Base-by-base conservation (phyloP, 92 coral and sea anemone species). In the Parazoanthus swiftii region DNA sequence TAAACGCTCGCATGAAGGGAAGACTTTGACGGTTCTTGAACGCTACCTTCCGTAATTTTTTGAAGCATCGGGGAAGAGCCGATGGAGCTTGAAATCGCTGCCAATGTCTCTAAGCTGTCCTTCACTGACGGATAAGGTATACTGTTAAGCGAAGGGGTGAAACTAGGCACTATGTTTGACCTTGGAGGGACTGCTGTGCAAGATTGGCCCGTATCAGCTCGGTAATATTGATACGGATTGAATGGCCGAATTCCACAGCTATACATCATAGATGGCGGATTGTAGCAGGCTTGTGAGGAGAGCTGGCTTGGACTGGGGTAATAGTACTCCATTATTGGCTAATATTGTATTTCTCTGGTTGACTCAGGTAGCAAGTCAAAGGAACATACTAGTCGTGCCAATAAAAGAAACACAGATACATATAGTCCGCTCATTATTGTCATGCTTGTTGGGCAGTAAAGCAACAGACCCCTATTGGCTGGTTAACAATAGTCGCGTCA, bases 191-290 rank as follows among this genome's bases (percentile, higher is more conserved):
- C 87, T 84, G 87, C 87, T 84, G 87, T 71, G 67, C 77, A 70
- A 70, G 87, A 44, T 23, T 84, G 87, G 66, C 66, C 87, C 67
- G 87, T 44, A 33, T 84, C 87, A 44, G 78, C 79, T 48, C 79
- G 89, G 74, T 85, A 89, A 81, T 90, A 89, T 85, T 86, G 94
- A 70, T 93, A 79, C 38, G 98, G 92, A 67, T 90, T 91, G 67
- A 80, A 95, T 0, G 95, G 75, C 67, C 96, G 95, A 79, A 95
- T 82, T 56, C 94, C 93, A 81, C 88, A 95, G 78, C 92, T 88
- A 80, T 89, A 91, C 86, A 91, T 86, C 35, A 93, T 65, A 44
- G 94, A 89, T 74, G 95, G 83, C 29, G 94, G 54, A 35, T 90
- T 91, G 76, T 84, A 90, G 71, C 83, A 93, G 2, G 93, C 44